phyloP scores from a whole-genome alignment of 2,888 invertebrate genomes.

The Sinopyrophorus schimmeli region DNA sequence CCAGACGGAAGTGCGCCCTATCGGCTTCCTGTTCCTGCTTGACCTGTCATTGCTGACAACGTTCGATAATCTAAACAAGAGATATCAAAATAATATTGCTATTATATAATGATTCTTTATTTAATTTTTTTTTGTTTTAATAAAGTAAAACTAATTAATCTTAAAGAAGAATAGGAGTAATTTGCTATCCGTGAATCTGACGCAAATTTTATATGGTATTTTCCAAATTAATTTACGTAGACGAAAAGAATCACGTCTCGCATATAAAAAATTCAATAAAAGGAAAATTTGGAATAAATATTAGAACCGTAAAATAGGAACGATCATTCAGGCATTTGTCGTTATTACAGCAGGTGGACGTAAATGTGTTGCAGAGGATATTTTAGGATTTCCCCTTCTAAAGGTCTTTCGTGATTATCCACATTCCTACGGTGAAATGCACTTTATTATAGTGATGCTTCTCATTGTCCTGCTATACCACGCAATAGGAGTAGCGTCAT shows the following conservation, averaged over 20 bases:
- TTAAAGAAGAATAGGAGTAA: no score
- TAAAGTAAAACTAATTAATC: no score
- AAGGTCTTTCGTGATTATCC: conserved; percentile 46
- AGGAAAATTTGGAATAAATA: conserved; percentile 20
- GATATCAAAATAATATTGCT: conserved; percentile 19
- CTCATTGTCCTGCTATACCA: conserved; percentile 43
- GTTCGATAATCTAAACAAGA: conserved; percentile 26
- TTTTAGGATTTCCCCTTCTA: conserved; percentile 23
- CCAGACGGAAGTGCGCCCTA: conserved; percentile 35
- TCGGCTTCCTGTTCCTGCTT: conserved; percentile 35
- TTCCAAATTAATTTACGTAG: no score
- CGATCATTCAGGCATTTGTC: conserved; percentile 44
- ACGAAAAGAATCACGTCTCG: no score
- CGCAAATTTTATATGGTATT: no score
- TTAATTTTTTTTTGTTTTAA: no score
- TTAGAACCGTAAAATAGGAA: conserved; percentile 42
- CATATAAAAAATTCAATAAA: conserved; percentile 27
- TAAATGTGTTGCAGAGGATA: conserved; percentile 25
- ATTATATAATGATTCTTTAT: conserved; percentile 12
- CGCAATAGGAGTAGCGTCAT: conserved; percentile 26
- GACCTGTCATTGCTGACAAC: conserved; percentile 31
- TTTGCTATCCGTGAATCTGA: no score
- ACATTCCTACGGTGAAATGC: conserved; percentile 52
- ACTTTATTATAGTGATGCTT: conserved; percentile 46
- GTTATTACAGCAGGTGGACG: conserved; percentile 43